Percentiles rank a stretch among this genome's conserved stretches.
Conservation (phyloP, 2,888 invertebrate species). For the Tuta absoluta region DNA sequence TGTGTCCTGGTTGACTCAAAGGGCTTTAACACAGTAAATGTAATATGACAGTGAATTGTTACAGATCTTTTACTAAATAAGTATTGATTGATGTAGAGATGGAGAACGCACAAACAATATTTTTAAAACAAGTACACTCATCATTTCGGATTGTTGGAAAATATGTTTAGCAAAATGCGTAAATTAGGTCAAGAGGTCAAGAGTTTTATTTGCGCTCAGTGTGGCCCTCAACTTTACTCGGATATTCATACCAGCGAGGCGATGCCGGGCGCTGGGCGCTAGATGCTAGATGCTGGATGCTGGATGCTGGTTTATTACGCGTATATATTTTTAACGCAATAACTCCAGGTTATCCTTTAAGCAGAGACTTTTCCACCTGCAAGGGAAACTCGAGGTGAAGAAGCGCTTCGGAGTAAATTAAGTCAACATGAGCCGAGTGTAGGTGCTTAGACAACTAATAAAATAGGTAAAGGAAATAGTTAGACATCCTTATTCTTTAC, state of each 20-base stretch:
- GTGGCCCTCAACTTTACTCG: neutral
- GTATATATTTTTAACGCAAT: slow-evolving; percentile 43
- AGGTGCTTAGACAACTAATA: neutral
- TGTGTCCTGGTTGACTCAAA: no score
- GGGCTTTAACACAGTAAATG: no score
- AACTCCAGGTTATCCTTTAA: slow-evolving; percentile 29
- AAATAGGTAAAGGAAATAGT: no score
- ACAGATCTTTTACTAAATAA: no score
- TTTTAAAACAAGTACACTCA: no score
- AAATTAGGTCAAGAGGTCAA: neutral
- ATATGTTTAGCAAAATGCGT: neutral
- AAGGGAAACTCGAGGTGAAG: neutral
- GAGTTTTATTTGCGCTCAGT: neutral
- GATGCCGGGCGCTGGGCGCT: neutral
- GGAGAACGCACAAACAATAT: no score
- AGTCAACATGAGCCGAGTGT: neutral
- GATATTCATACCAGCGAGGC: slow-evolving; percentile 21
- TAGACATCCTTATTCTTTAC: no score
- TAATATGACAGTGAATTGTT: no score
- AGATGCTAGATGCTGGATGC: neutral
- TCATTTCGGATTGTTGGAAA: no score
- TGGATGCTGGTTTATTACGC: slow-evolving; percentile 36
- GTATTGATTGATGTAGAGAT: no score
- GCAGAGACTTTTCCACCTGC: slow-evolving; percentile 4
- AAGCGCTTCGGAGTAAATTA: neutral